A percentile compares a stretch with the other conserved stretches of the same genome.
Evolutionary conservation across 2,797 vertebrate genomes (phyloP).

Genomic region (Scleropages formosus): DNA sequence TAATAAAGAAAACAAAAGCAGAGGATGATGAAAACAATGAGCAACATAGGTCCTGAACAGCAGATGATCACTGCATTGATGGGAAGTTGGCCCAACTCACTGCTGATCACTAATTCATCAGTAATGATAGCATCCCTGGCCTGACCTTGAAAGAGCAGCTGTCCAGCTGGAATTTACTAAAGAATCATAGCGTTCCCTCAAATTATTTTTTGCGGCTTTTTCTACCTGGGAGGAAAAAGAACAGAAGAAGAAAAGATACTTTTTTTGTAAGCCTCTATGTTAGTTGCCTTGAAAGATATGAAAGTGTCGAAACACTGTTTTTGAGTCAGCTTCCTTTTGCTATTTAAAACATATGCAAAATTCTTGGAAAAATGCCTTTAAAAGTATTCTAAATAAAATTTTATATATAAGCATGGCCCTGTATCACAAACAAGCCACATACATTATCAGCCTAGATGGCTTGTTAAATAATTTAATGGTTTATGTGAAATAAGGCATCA

Average conservation of each 20-base stretch:
- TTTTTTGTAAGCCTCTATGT: too few relatives aligned
- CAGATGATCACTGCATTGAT: background rate
- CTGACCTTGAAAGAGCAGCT: background rate
- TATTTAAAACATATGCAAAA: background rate
- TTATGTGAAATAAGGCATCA: background rate
- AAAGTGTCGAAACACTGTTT: background rate
- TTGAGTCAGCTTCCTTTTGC: background rate
- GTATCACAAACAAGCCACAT: background rate
- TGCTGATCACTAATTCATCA: background rate
- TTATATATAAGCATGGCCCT: background rate
- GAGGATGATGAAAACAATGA: background rate
- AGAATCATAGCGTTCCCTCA: background rate
- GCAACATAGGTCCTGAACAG: background rate
- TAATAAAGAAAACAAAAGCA: background rate
- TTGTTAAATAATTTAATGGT: background rate
- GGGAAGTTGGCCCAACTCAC: background rate
- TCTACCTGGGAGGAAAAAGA: background rate
- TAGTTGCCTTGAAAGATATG: background rate
- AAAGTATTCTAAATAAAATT: background rate
- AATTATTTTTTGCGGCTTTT: background rate
- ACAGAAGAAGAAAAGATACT: background rate
- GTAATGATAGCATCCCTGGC: conserved; percentile 8
- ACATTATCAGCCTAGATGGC: background rate
- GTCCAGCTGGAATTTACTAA: background rate
- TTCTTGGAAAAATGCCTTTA: background rate